These are phyloP conservation scores for Ichneumoninae sp. DNA, from an alignment of 2,888 invertebrate genomes.

Conservation along the genomic window DNA sequence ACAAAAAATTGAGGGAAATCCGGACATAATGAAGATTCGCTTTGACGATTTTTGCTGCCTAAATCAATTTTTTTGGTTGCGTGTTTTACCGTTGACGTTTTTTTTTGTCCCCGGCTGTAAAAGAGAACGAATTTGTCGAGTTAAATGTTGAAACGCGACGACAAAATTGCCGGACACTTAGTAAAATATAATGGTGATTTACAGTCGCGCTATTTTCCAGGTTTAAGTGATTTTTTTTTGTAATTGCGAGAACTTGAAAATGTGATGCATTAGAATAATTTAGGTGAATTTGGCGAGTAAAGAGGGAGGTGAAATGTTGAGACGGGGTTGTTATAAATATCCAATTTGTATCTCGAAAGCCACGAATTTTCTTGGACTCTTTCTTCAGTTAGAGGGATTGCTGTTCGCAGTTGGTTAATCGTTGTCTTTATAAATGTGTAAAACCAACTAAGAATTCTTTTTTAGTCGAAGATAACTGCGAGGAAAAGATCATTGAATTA, in stretches of 20 bases:
- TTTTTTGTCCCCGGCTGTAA: not conserved
- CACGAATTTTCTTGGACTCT: slow-evolving; percentile 5
- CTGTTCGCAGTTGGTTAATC: slow-evolving; percentile 57
- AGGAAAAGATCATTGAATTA: not conserved
- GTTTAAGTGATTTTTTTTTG: not conserved
- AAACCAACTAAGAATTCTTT: slow-evolving; percentile 49
- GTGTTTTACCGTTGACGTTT: slow-evolving; percentile 42
- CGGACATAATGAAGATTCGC: slow-evolving; percentile 61
- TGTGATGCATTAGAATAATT: slow-evolving; percentile 46
- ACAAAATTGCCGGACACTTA: slow-evolving; percentile 4
- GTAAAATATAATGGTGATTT: not conserved
- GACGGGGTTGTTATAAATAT: slow-evolving; percentile 33
- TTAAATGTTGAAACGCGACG: slow-evolving; percentile 17
- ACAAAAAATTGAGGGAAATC: slow-evolving; percentile 71
- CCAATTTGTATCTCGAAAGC: slow-evolving; percentile 13
- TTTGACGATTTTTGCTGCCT: slow-evolving; percentile 45
- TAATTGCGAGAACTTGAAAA: slow-evolving; percentile 13
- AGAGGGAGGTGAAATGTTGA: not conserved
- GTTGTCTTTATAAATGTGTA: slow-evolving; percentile 51
- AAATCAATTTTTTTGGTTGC: slow-evolving; percentile 29
- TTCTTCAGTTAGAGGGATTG: not conserved
- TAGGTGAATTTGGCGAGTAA: slow-evolving; percentile 50
- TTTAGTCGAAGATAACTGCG: slow-evolving; percentile 16
- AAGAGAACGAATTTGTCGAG: not conserved
- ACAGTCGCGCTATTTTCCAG: not conserved